Base-by-base conservation (phyloP, 2,113 vertebrate species). In the Cheirogaleus medius region DNA sequence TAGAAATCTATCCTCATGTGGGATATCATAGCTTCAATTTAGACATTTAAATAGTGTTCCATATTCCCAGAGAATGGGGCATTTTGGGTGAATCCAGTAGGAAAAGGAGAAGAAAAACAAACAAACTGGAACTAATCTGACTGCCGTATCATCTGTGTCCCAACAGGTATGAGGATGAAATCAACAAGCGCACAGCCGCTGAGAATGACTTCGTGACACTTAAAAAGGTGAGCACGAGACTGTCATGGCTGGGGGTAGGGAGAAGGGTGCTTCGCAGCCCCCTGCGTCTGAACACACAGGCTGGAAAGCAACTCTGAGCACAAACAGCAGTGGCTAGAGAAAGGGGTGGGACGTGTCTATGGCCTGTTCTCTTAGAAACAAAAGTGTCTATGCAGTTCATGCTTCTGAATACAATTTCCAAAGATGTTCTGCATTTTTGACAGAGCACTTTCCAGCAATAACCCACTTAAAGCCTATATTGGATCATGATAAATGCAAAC, bases 141-240 rank as follows among this genome's bases (percentile, higher is more conserved):
- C 63, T 32, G 27, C 23, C 8, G 1, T 89, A 66, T 91, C 39
- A 52, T 87, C 44, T 91, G 94, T 74, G 54, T 49, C 32, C 58
- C 93, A 27, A 94, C 92, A 99, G 99, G 95, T 99, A 99, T 32
- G 99, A 99, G 88, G 99, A 99, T 74, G 99, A 99, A 97, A 99
- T 99, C 98, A 99, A 99, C 97, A 99, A 98, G 64, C 99, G 99
- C 82, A 99, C 99, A 20, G 60, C 80, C 87, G 98, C 98, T 66
- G 99, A 99, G 97, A 99, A 99, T 37, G 99, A 99, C 15, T 99
- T 99, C 98, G 99, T 99, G 97, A 98, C 99, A 63, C 97, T 99
- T 90, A 99, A 99, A 98, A 99, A 99, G 99, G 99, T 99, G 90
- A 97, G 94, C 3, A 68, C 63, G 80, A 42, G 58, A 21, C 6